Conservation (phyloP, 2,888 invertebrate genomes). For the Mechanitis mazaeus region DNA sequence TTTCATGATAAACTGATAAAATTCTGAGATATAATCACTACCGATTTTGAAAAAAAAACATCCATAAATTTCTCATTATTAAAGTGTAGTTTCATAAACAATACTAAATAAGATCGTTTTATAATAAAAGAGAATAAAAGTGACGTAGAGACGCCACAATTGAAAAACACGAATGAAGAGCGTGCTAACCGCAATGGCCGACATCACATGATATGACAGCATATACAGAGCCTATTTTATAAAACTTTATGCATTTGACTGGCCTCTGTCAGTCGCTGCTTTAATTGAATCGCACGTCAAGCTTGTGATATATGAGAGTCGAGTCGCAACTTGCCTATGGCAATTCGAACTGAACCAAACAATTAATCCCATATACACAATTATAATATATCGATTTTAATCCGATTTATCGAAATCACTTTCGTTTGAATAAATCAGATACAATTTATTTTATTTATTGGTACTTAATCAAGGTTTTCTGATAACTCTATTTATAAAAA, state of each 20-base stretch:
- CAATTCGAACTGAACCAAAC: slow-evolving; percentile 38
- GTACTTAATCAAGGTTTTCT: slow-evolving; percentile 37
- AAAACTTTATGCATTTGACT: slow-evolving; percentile 42
- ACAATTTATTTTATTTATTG: slow-evolving; percentile 36
- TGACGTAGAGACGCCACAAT: slow-evolving; percentile 6
- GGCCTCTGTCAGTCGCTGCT: slow-evolving; percentile 51
- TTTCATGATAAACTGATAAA: too few relatives aligned
- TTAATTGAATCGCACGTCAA: slow-evolving; percentile 67
- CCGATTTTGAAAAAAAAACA: too few relatives aligned
- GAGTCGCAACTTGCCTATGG: slow-evolving; percentile 36
- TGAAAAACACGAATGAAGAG: slow-evolving; percentile 29
- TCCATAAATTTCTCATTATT: too few relatives aligned
- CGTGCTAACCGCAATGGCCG: slow-evolving; percentile 32
- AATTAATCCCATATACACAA: slow-evolving; percentile 26
- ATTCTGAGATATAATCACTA: too few relatives aligned
- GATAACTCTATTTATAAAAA: neutral
- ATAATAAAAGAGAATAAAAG: too few relatives aligned
- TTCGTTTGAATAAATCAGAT: slow-evolving; percentile 43
- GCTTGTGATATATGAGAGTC: slow-evolving; percentile 56
- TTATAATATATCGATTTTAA: slow-evolving; percentile 50
- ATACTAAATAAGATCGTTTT: too few relatives aligned
- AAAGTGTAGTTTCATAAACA: too few relatives aligned
- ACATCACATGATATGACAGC: slow-evolving; percentile 31
- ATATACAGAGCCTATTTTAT: slow-evolving; percentile 26
- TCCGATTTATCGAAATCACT: slow-evolving; percentile 54